Conservation (phyloP, 2,888 invertebrate species). For the Serripes groenlandicus region DNA sequence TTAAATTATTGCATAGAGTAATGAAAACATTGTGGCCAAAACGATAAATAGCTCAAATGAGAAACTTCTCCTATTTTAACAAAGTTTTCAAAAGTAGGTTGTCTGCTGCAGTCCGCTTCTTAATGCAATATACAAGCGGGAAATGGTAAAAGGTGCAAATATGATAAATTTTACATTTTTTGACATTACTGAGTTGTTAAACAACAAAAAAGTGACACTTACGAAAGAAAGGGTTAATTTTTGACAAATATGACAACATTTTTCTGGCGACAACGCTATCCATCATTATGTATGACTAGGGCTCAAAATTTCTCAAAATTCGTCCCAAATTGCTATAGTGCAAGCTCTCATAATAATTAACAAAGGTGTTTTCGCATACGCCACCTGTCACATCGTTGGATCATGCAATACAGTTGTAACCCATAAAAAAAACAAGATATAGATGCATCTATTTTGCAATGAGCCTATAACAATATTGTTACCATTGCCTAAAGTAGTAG, state of each 20-base stretch:
- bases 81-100: not conserved
- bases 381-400: constrained; percentile 18
- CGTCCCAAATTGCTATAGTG: constrained; percentile 46
- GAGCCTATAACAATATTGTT: no score
- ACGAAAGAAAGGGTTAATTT: constrained; percentile 46
- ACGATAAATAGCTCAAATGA: not conserved
- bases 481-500: constrained; percentile 23
- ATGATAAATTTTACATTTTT: no score
- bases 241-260: constrained; percentile 60
- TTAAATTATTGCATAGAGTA: not conserved
- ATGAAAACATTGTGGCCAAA: not conserved
- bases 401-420: no score
- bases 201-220: no score
- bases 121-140: no score
- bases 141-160: no score
- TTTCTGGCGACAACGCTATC: constrained; percentile 47
- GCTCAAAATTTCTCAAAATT: constrained; percentile 55
- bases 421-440: no score
- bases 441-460: no score
- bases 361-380: constrained; percentile 55
- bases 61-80: not conserved
- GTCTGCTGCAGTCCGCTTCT: no score
- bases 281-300: constrained; percentile 53
- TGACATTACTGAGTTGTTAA: no score
- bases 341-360: constrained; percentile 58